phyloP scores from a whole-genome alignment of 1,140 invertebrate species.

The Orchesella cincta region DNA sequence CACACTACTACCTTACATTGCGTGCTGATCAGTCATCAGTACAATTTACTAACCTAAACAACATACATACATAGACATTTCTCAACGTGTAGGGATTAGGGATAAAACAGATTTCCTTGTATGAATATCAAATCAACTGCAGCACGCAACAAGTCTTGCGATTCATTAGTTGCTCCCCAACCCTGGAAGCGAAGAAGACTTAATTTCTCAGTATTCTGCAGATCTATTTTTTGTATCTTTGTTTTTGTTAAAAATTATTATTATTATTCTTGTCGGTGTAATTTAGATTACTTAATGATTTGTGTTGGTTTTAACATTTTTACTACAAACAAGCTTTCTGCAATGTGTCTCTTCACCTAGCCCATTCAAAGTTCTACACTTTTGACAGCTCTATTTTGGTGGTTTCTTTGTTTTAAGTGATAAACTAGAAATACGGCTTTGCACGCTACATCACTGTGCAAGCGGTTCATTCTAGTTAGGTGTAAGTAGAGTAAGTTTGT shows the following conservation, averaged over 20 bases:
- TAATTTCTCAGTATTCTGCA: not conserved
- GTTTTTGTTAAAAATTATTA: slow-evolving; percentile 7
- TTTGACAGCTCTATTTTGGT: not conserved
- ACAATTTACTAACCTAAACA: not conserved
- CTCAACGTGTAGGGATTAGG: too few species aligned
- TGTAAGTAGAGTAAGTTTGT: not conserved
- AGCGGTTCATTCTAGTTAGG: not conserved
- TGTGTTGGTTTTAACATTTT: not conserved
- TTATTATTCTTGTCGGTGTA: not conserved
- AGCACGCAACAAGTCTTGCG: not conserved
- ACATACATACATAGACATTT: too few species aligned
- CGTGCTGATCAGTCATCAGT: not conserved
- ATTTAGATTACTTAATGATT: not conserved
- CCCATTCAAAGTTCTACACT: slow-evolving; percentile 6
- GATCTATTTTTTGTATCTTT: not conserved
- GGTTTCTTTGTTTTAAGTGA: not conserved
- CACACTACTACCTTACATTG: not conserved
- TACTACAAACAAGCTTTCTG: not conserved
- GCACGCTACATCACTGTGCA: not conserved
- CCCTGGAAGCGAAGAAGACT: too few species aligned
- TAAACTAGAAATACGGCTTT: not conserved
- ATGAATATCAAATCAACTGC: not conserved
- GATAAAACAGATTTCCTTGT: not conserved
- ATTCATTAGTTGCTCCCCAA: not conserved
- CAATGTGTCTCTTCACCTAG: not conserved